These are phyloP conservation scores for Metallyticus violacea DNA, from an alignment of 2,888 invertebrate genomes.

Conservation along the genomic window DNA sequence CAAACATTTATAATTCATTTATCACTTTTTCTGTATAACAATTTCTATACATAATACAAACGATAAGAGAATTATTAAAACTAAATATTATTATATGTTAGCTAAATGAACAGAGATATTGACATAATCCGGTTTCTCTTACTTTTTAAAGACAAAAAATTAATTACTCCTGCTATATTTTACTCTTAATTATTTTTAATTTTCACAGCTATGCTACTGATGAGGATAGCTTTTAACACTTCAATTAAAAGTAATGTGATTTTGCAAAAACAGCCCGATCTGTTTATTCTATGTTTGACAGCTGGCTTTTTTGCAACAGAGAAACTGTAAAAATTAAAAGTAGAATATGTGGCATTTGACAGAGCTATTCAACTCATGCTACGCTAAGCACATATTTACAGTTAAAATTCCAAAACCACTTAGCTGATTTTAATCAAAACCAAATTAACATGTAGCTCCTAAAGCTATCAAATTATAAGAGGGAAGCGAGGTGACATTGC, in stretches of 20 bases:
- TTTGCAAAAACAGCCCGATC: too few relatives aligned
- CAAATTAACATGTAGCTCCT: neutral
- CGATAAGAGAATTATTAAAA: neutral
- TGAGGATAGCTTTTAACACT: neutral
- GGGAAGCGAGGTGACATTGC: neutral
- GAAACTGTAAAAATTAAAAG: neutral
- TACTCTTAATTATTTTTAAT: neutral
- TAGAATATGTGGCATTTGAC: neutral
- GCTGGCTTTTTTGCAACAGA: neutral
- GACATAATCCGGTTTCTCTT: neutral
- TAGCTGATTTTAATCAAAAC: neutral
- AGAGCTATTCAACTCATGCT: neutral
- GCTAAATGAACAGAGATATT: neutral
- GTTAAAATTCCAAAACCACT: neutral
- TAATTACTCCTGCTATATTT: too few relatives aligned
- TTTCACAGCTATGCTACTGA: neutral
- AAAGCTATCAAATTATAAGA: neutral
- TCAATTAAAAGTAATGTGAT: too few relatives aligned
- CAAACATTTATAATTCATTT: neutral
- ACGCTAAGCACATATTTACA: neutral
- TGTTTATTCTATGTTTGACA: neutral
- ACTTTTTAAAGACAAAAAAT: neutral
- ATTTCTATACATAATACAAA: neutral
- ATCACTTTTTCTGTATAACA: neutral
- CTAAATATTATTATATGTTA: too few relatives aligned